Conservation (phyloP, 2,888 invertebrate genomes). For the Nomada fucata region DNA sequence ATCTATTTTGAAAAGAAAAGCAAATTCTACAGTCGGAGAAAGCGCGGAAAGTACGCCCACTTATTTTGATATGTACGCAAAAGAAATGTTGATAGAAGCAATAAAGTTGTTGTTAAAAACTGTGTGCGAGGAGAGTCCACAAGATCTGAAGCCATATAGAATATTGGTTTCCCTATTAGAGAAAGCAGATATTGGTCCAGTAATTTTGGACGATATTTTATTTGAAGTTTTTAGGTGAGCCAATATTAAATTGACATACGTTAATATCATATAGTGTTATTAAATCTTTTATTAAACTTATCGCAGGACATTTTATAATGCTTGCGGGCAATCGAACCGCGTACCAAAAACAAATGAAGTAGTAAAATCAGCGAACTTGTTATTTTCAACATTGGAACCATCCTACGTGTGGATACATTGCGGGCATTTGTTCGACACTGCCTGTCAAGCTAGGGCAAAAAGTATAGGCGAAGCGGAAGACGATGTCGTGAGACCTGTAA, state of each 20-base stretch:
- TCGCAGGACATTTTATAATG: conserved; percentile 82
- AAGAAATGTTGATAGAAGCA: conserved; percentile 88
- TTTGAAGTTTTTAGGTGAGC: conserved; percentile 90
- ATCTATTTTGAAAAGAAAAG: conserved; percentile 80
- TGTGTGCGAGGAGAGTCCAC: conserved; percentile 86
- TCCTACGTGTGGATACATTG: conserved; percentile 94
- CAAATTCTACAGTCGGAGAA: conserved; percentile 76
- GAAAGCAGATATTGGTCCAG: conserved; percentile 93
- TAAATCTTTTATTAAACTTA: conserved; percentile 8
- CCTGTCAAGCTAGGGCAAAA: conserved; percentile 83
- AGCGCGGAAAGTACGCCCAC: conserved; percentile 83
- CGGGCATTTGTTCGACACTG: conserved; percentile 87
- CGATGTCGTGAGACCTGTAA: conserved; percentile 85
- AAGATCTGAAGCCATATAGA: conserved; percentile 90
- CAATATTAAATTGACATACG: not conserved
- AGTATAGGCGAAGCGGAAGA: conserved; percentile 73
- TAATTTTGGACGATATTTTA: conserved; percentile 91
- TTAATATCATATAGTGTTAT: conserved; percentile 1
- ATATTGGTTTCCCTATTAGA: conserved; percentile 93
- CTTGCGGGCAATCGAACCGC: conserved; percentile 76
- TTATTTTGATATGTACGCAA: conserved; percentile 89
- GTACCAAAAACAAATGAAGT: conserved; percentile 87
- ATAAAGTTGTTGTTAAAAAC: conserved; percentile 87
- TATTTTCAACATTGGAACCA: conserved; percentile 93
- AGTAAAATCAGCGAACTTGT: conserved; percentile 92